A percentile compares a stretch with the other conserved stretches of the same genome.
Conservation (phyloP, 2,888 invertebrate genomes). For the Calephelis perditalis region DNA sequence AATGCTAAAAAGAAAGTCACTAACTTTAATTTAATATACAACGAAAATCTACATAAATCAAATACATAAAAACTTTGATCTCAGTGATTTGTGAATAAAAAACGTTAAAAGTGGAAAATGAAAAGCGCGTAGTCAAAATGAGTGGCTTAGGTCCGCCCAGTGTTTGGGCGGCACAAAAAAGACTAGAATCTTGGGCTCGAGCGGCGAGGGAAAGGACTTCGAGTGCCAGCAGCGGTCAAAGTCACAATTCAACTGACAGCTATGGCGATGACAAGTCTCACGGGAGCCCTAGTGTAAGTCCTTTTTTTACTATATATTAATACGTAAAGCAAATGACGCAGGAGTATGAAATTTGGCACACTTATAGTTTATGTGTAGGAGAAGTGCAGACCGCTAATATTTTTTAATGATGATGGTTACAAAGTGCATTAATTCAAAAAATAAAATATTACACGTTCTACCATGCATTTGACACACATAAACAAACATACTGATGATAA, state of each 20-base stretch:
- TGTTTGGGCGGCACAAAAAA: constrained; percentile 87
- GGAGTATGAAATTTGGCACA: no score
- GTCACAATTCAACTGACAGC: constrained; percentile 74
- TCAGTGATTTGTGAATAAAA: not conserved
- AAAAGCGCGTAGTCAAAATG: constrained; percentile 53
- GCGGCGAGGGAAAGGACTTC: constrained; percentile 83
- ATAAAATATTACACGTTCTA: no score
- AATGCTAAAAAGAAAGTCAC: no score
- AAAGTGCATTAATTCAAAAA: no score
- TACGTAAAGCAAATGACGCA: no score
- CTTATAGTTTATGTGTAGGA: no score
- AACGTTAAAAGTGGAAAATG: constrained; percentile 18
- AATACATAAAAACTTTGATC: not conserved
- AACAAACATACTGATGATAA: no score
- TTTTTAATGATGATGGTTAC: no score
- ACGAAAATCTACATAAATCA: not conserved
- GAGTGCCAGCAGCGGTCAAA: constrained; percentile 75
- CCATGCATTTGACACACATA: no score
- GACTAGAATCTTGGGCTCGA: constrained; percentile 86
- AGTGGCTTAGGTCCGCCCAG: constrained; percentile 85
- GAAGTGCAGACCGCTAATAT: no score
- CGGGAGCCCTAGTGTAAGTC: constrained; percentile 63
- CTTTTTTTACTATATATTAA: not conserved
- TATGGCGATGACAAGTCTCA: constrained; percentile 71
- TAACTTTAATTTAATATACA: not conserved